Evolutionary conservation across 2,113 vertebrate genomes (phyloP).

Genomic region (Seriola dumerili): DNA sequence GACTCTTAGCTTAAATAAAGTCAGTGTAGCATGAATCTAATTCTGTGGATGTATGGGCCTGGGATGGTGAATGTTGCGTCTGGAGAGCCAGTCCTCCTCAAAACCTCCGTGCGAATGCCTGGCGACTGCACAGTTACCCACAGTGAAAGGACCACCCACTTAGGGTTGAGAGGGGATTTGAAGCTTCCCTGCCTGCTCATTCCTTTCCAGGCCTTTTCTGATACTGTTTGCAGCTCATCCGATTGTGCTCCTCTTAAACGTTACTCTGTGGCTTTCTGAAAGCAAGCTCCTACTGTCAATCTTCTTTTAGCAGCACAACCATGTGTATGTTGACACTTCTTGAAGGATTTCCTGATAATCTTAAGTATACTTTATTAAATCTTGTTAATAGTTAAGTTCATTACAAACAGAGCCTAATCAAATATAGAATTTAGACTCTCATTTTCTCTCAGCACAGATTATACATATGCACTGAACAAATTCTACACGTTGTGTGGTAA

Average conservation of each 20-base stretch:
- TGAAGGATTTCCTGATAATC: slow-evolving; percentile 54
- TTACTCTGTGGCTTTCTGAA: slow-evolving; percentile 62
- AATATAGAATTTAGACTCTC: slow-evolving; percentile 43
- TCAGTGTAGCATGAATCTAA: slow-evolving; percentile 89
- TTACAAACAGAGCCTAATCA: slow-evolving; percentile 40
- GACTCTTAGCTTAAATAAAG: slow-evolving; percentile 86
- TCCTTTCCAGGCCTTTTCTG: slow-evolving; percentile 80
- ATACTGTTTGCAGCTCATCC: slow-evolving; percentile 82
- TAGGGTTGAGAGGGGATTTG: slow-evolving; percentile 87
- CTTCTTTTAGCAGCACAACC: slow-evolving; percentile 53
- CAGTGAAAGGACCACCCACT: slow-evolving; percentile 89
- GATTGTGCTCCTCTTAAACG: slow-evolving; percentile 73
- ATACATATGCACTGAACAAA: neutral
- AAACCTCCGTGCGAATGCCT: slow-evolving; percentile 83
- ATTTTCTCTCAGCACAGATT: neutral
- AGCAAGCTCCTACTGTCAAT: slow-evolving; percentile 65
- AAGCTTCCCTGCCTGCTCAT: slow-evolving; percentile 82
- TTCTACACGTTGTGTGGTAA: neutral
- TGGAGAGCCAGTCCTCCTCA: slow-evolving; percentile 82
- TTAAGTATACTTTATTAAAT: slow-evolving; percentile 52
- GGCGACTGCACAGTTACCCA: slow-evolving; percentile 86
- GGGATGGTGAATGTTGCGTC: slow-evolving; percentile 84
- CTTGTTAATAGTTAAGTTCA: slow-evolving; percentile 67
- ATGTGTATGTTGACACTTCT: slow-evolving; percentile 46
- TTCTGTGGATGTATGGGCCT: slow-evolving; percentile 86